These are phyloP conservation scores for Drosophila grimshawi DNA, from an alignment of 1,140 invertebrate species.

Conservation along the genomic window DNA sequence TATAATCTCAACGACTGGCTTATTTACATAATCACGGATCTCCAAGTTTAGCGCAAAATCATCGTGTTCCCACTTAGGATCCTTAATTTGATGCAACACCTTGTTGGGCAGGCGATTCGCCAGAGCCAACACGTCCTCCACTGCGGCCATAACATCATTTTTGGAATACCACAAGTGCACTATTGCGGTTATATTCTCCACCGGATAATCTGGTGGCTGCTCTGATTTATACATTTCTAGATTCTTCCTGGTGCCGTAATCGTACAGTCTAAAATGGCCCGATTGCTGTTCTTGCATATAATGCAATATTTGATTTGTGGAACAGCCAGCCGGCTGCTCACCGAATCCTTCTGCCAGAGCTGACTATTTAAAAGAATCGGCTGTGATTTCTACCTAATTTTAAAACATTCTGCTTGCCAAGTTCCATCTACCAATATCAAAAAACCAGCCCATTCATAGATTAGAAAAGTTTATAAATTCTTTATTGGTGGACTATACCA, in stretches of 20 bases:
- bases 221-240: conserved; percentile 82
- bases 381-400: not conserved
- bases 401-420: conserved; percentile 26
- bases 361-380: conserved; percentile 56
- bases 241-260: conserved; percentile 85
- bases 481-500: no score
- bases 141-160: conserved; percentile 86
- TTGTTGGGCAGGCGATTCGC: conserved; percentile 64
- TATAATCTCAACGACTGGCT: conserved; percentile 67
- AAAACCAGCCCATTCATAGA: conserved; percentile 4
- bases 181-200: conserved; percentile 86
- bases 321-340: conserved; percentile 85
- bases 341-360: conserved; percentile 83
- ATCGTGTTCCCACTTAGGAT: conserved; percentile 86
- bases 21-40: conserved; percentile 55
- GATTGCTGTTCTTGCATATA: conserved; percentile 84
- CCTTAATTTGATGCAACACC: conserved; percentile 85
- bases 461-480: no score
- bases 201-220: conserved; percentile 86
- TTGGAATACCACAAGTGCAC: conserved; percentile 87
- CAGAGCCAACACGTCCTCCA: conserved; percentile 87
- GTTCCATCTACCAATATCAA: conserved; percentile 38
- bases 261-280: conserved; percentile 79
- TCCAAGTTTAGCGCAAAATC: conserved; percentile 85
- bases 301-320: conserved; percentile 85